Percentiles rank a stretch among this genome's conserved stretches.
phyloP scores from a whole-genome alignment of 2,888 invertebrate species.

The Cheilosia impressa region DNA sequence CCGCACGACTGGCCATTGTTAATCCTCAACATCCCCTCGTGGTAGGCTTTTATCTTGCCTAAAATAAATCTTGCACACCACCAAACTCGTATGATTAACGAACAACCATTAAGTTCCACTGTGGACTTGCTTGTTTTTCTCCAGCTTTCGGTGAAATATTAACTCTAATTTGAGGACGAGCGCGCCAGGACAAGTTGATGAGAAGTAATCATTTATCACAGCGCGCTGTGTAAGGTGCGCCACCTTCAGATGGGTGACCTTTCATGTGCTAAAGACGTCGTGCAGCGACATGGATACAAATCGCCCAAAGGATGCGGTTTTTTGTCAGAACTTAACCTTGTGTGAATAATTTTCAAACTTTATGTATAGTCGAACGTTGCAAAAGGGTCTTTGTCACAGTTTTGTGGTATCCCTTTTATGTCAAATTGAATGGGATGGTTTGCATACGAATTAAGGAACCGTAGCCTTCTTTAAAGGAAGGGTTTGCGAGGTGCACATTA shows the following conservation, averaged over 20 bases:
- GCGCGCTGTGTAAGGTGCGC: not conserved
- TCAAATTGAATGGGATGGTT: constrained; percentile 10
- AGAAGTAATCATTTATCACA: constrained; percentile 19
- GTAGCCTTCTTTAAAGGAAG: not conserved
- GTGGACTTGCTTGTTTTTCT: constrained; percentile 6
- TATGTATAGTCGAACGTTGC: not conserved
- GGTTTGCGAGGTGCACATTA: not conserved
- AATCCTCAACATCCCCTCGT: not conserved
- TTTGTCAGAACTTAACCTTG: constrained; percentile 34
- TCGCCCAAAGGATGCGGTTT: not conserved
- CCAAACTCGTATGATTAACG: not conserved
- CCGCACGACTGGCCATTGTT: not conserved
- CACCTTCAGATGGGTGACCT: constrained; percentile 10
- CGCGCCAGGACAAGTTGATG: not conserved
- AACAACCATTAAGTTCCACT: not conserved
- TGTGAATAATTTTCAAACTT: constrained; percentile 34
- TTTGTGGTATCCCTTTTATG: constrained; percentile 22
- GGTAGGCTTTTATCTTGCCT: constrained; percentile 6
- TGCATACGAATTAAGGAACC: not conserved
- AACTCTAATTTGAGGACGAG: constrained; percentile 37
- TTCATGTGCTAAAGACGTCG: not conserved
- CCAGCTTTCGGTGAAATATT: constrained; percentile 24
- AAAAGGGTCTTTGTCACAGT: constrained; percentile 10
- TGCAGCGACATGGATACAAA: constrained; percentile 16
- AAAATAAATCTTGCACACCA: not conserved